Evolutionary conservation across 2,797 vertebrate species (phyloP), one percentile per base, ranked within the genome.

Genomic region (Zalophus californianus): DNA sequence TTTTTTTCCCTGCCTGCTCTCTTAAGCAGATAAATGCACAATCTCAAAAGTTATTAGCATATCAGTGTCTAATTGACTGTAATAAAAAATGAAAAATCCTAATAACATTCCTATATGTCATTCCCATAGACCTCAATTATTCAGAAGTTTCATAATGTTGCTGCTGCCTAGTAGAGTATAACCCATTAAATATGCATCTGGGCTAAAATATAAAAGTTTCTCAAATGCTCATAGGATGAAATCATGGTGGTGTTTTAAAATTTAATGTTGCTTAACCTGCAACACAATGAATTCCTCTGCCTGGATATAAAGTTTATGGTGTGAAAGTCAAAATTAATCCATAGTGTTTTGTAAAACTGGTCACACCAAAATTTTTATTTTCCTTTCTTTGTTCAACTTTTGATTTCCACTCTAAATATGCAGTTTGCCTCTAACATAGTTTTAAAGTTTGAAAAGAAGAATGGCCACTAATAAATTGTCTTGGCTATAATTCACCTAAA

Each of bases 81-180:
- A 98, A 98, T 98, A 97, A 85, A 98, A 98, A 98, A 98, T 95
- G 96, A 98, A 96, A 98, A 98, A 96, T 94, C 94, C 90, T 97
- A 97, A 95, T 97, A 98, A 95, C 78, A 52, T 94, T 97, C 15
- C 93, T 97, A 80, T 97, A 94, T 97, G 97, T 92, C 97, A 97
- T 96, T 97, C 91, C 83, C 16, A 25, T 56, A 95, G 86, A 73
- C 94, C 97, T 98, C 97, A 91, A 96, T 98, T 98, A 98, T 97
- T 96, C 86, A 97, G 73, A 89, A 95, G 70, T 95, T 96, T 97
- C 88, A 93, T 96, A 85, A 96, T 91, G 97, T 95, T 84, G 11
- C 85, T 78, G 87, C n/a, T 97, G 58, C 87, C 92, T 98, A 97
- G 90, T 91, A 94, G 9, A 23, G 96, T 98, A 96, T 91, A 98